Base-by-base conservation (phyloP, 2,888 invertebrate genomes). In the Notodonta ziczac region DNA sequence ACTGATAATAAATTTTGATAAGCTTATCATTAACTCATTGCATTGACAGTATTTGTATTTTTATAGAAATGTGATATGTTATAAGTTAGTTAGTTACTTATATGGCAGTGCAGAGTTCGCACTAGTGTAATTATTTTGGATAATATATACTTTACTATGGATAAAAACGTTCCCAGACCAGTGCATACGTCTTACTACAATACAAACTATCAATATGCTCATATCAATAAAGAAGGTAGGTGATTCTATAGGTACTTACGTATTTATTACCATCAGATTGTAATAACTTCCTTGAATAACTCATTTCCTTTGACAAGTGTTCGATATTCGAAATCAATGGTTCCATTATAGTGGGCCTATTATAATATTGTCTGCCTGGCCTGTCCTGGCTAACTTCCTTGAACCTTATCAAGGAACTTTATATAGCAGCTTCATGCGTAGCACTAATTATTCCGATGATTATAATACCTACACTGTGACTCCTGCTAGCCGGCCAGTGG, bases 201-300 rank as follows among this genome's bases (percentile, higher is more conserved):
- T 68, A 86, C 88, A 50, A 87, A 89, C 70, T 91, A 90, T 73
- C 86, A 88, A 67, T 92, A 92, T 66, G 83, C 84, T 35, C 82
- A 83, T 48, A 83, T 91, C 59, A 84, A 86, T 71, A 87, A 89
- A 69, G 79, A 84, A 72, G 89, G 91, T 91, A 81, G 84, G 91
- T 79, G 35, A 32, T 42, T 42, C 42, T 42, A 40, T 10, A 42
- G 42, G 8, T 42, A 42, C 10, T 42, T 42, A n/a, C n/a, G n/a
- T n/a, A 9, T 10, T 42, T 9, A 42, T 12, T 42, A 9, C 42
- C 10, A 10, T 42, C 12, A 24, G 1, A 24, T 24, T 24, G 24
- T 24, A 24, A 24, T 24, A 24, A 24, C 24, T 24, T 24, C 24
- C 24, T 24, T 24, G 24, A 24, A 24, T 24, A 24, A 24, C 2